Evolutionary conservation across 35 echinoderm and acorn worm species (phyloP), one percentile per base, ranked within the genome.

Genomic region (Heliocidaris erythrogramma): DNA sequence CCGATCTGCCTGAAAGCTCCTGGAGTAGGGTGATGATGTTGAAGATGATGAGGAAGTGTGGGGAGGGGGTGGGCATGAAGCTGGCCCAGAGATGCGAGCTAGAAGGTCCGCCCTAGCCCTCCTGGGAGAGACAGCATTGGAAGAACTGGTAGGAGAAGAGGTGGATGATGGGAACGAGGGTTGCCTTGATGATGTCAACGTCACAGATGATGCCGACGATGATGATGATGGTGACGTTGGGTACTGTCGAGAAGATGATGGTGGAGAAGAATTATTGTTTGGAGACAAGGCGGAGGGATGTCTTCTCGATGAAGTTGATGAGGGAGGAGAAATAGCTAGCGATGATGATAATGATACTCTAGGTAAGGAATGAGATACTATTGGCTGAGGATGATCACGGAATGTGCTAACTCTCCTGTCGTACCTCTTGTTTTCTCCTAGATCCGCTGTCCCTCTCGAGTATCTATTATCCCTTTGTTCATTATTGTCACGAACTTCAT

Each of bases 281-380:
- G 65, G 65, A n/a, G 65, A 78, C 18, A 78, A 18, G 0, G 18
- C 4, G 5, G 65, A 78, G 65, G 65, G 65, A 7, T 78, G 65
- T n/a, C 65, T 78, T 6, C 65, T 7, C 2, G 65, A 78, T 21
- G 65, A 78, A 78, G 65, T 89, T n/a, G 87, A 89, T n/a, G 87
- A 89, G 0, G 87, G 87, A 17, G 87, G 87, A 17, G 87, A 89
- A 47, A 89, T 89, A 47, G 87, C 87, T 32, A 89, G 87, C 10
- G 87, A 89, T 47, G 87, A 89, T 42, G 87, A 89, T 24, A 48
- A 32, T 13, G 87, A 47, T 14, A 48, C 13, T 47, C 31, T 48
- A 89, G 87, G 87, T 42, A 89, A 42, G 31, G 87, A 89, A 89
- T 89, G 87, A 48, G 87, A 89, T 47, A 48, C 32, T 17, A 16